phyloP scores from a whole-genome alignment of 2,888 invertebrate species.

The Malachius bipustulatus region DNA sequence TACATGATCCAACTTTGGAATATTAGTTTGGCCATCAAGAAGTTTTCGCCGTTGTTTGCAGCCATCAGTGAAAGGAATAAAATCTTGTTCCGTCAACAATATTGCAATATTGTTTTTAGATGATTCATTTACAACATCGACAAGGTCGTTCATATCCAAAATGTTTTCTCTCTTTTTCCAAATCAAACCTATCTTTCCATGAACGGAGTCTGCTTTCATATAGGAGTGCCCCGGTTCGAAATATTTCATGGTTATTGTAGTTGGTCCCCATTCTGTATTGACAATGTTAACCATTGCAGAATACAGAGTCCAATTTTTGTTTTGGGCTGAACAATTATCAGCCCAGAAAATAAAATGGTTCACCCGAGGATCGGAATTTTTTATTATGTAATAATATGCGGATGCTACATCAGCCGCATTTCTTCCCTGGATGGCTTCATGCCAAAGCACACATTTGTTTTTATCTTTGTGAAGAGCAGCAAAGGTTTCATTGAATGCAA shows the following conservation, averaged over 20 bases:
- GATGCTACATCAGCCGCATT: neutral
- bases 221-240: neutral
- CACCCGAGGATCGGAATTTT: neutral
- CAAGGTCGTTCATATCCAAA: neutral
- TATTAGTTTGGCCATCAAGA: too few species aligned
- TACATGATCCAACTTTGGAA: too few species aligned
- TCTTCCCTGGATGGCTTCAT: neutral
- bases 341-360: neutral
- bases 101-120: neutral
- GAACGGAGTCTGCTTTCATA: neutral
- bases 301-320: neutral
- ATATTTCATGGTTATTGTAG: neutral
- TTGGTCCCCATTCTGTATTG: neutral
- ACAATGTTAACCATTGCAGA: neutral
- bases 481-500: slow-evolving; percentile 1
- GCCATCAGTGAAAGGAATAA: neutral
- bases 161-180: neutral
- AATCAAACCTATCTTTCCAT: slow-evolving; percentile 1
- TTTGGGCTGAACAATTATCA: slow-evolving; percentile 1
- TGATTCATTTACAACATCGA: neutral
- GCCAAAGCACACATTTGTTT: neutral
- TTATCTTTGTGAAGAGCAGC: neutral
- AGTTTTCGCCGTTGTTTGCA: slow-evolving; percentile 1
- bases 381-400: neutral
- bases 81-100: neutral